phyloP scores from a whole-genome alignment of 1,140 invertebrate species.

The Mamestra configurata region DNA sequence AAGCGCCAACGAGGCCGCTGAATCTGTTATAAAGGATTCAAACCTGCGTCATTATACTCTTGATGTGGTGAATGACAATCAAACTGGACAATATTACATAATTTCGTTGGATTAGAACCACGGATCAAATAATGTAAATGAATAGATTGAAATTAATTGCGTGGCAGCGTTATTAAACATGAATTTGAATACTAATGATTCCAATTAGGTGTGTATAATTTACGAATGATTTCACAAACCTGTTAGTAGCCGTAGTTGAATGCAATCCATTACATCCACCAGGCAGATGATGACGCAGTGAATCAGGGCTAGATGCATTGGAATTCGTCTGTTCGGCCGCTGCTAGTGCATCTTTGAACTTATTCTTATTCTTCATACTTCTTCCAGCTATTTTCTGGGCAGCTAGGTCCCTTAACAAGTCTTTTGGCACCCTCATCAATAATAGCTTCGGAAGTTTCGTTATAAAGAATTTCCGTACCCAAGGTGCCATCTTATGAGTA shows the following conservation, averaged over 20 bases:
- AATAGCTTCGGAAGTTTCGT: slow-evolving; percentile 94
- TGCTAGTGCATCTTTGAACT: slow-evolving; percentile 91
- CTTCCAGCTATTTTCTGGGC: slow-evolving; percentile 92
- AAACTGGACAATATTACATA: background rate
- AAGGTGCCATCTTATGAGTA: slow-evolving; percentile 98
- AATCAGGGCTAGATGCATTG: slow-evolving; percentile 92
- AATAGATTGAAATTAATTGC: background rate
- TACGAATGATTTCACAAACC: slow-evolving; percentile 78
- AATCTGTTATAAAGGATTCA: slow-evolving; percentile 87
- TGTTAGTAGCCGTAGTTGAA: slow-evolving; percentile 91
- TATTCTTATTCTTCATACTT: slow-evolving; percentile 88
- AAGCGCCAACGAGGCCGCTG: slow-evolving; percentile 90
- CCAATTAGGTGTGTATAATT: slow-evolving; percentile 7
- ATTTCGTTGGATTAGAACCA: slow-evolving; percentile 7
- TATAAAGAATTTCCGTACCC: slow-evolving; percentile 96
- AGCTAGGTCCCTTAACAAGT: slow-evolving; percentile 93
- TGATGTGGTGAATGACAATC: background rate
- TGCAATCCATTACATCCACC: slow-evolving; percentile 93
- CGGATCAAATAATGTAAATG: background rate
- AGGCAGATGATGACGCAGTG: slow-evolving; percentile 90
- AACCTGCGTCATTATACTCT: background rate
- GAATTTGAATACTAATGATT: background rate
- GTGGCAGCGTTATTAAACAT: background rate
- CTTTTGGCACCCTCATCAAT: slow-evolving; percentile 95
- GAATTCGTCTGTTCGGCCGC: slow-evolving; percentile 91